Evolutionary conservation across 1,140 invertebrate genomes (phyloP).

Genomic region (Pseudomyrmex sp.): DNA sequence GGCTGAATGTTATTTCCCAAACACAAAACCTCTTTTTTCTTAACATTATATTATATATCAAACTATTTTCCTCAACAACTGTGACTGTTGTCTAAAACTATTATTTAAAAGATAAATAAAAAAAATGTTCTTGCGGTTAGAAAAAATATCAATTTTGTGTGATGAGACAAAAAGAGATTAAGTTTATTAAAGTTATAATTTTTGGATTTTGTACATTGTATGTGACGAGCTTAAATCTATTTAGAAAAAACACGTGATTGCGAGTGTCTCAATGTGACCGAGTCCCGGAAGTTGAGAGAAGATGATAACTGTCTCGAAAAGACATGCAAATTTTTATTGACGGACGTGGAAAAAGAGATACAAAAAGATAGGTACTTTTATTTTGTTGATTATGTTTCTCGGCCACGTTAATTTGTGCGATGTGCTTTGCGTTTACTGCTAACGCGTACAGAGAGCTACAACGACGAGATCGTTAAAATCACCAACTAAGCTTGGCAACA

Average conservation of each 20-base stretch:
- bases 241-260: conserved; percentile 58
- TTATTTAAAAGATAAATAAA: no score
- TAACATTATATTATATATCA: not conserved
- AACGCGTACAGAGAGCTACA: conserved; percentile 31
- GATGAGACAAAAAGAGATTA: conserved; percentile 50
- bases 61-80: conserved; percentile 5
- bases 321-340: not conserved
- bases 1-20: not conserved
- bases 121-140: not conserved
- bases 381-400: conserved; percentile 15
- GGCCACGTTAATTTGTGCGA: conserved; percentile 65
- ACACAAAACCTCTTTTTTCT: not conserved
- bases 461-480: conserved; percentile 49
- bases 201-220: conserved; percentile 67
- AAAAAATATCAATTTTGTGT: conserved; percentile 9
- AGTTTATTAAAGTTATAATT: conserved; percentile 72
- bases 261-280: conserved; percentile 46
- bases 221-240: conserved; percentile 62
- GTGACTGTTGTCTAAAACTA: not conserved
- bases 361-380: conserved; percentile 27
- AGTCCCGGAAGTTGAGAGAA: conserved; percentile 39
- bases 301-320: conserved; percentile 4
- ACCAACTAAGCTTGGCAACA: conserved; percentile 51
- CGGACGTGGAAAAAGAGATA: not conserved
- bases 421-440: conserved; percentile 43